A percentile compares a stretch with the other conserved stretches of the same genome.
Conservation (phyloP, 2,888 invertebrate genomes). For the Agrilus biguttatus region DNA sequence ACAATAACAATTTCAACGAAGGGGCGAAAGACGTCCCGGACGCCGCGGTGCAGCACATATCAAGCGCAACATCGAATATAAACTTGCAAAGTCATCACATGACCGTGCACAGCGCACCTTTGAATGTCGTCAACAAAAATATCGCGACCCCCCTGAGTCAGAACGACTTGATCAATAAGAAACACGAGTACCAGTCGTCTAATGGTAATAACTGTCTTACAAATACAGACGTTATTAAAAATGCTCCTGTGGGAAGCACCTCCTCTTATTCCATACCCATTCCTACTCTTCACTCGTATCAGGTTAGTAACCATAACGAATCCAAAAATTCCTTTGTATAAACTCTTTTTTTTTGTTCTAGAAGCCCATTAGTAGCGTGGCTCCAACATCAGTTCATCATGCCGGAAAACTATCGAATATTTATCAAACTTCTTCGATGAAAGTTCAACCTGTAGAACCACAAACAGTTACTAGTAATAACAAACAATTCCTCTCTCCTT, state of each 20-base stretch:
- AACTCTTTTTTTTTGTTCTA: conserved; percentile 31
- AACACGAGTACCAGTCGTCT: conserved; percentile 4
- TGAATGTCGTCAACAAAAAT: conserved; percentile 46
- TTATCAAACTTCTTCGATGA: conserved; percentile 67
- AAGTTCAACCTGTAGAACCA: conserved; percentile 67
- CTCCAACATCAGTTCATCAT: conserved; percentile 60
- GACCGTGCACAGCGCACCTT: conserved; percentile 40
- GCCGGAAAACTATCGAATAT: conserved; percentile 58
- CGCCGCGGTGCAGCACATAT: conserved; percentile 17
- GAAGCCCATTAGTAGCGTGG: conserved; percentile 78
- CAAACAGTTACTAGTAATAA: conserved; percentile 43
- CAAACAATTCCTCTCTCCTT: conserved; percentile 23
- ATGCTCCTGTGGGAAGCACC: neutral
- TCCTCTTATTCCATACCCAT: no score
- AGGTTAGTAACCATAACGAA: neutral
- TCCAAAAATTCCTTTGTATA: neutral
- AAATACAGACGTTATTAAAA: neutral
- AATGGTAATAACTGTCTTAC: neutral
- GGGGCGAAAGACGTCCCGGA: conserved; percentile 20
- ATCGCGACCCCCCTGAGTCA: conserved; percentile 49
- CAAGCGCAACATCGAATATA: conserved; percentile 7
- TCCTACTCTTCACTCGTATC: neutral
- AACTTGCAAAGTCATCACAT: conserved; percentile 27
- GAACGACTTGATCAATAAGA: conserved; percentile 26
- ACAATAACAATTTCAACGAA: conserved; percentile 29